These are phyloP conservation scores for Zosterops japonicus DNA, from an alignment of 2,113 vertebrate species.

Conservation along the genomic window DNA sequence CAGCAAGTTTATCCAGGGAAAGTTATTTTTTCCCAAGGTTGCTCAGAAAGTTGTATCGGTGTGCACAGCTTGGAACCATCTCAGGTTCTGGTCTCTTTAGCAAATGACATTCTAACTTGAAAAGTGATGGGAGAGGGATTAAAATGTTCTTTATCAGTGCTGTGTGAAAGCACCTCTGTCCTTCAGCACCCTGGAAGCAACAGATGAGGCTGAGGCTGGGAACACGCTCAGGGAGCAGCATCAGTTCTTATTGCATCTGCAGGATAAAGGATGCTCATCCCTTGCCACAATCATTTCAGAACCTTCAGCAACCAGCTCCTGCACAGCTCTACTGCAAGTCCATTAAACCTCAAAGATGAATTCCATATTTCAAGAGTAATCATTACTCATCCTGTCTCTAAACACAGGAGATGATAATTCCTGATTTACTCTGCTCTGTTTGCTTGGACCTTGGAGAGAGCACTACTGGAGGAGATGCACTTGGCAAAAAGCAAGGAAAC, in stretches of 20 bases:
- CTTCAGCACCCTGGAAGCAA: not conserved
- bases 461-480: not conserved
- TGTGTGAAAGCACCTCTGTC: not conserved
- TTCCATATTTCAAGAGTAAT: conserved; percentile 10
- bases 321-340: not conserved
- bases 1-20: not conserved
- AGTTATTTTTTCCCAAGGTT: not conserved
- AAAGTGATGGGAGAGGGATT: not conserved
- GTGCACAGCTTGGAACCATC: not conserved
- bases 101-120: not conserved
- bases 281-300: not conserved
- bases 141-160: not conserved
- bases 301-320: not conserved
- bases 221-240: not conserved
- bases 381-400: conserved; percentile 38
- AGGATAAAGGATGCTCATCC: not conserved
- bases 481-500: not conserved
- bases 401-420: not conserved
- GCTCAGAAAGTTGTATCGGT: not conserved
- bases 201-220: not conserved
- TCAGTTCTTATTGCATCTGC: not conserved
- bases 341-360: not conserved
- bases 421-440: conserved; percentile 50
- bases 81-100: not conserved
- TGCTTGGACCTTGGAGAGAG: not conserved